Conservation (phyloP, 2,888 invertebrate genomes). For the Drosophila paramelanica region DNA sequence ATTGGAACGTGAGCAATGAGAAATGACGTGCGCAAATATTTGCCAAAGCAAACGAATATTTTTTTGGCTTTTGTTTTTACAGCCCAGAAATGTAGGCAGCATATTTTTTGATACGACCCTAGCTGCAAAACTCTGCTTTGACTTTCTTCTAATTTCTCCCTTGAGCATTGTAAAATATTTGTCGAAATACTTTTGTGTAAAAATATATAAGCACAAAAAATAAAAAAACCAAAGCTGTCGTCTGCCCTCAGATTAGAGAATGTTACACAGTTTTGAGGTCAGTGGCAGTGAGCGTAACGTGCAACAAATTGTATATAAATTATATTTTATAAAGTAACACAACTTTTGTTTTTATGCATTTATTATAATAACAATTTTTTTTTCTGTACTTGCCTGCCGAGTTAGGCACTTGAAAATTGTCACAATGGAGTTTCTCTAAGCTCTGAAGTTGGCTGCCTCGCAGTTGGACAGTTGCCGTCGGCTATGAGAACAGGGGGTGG, state of each 20-base stretch:
- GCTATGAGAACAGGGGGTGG: not conserved
- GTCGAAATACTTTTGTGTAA: slow-evolving; percentile 6
- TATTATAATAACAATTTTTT: not conserved
- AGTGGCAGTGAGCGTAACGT: slow-evolving; percentile 10
- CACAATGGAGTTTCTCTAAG: slow-evolving; percentile 40
- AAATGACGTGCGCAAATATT: slow-evolving; percentile 74
- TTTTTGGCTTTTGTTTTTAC: slow-evolving; percentile 4
- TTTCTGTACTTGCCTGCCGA: slow-evolving; percentile 4
- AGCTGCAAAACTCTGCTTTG: slow-evolving; percentile 6
- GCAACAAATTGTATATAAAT: slow-evolving; percentile 50
- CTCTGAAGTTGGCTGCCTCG: slow-evolving; percentile 13
- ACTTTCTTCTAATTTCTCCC: slow-evolving; percentile 11
- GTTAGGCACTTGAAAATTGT: slow-evolving; percentile 34
- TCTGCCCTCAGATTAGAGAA: slow-evolving; percentile 26
- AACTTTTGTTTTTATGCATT: slow-evolving; percentile 30
- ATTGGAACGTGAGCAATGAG: slow-evolving; percentile 45
- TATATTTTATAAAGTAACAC: slow-evolving; percentile 43
- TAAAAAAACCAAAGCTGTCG: not conserved
- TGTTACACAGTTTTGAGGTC: slow-evolving; percentile 28
- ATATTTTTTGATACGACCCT: slow-evolving; percentile 30
- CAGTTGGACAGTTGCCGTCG: slow-evolving; percentile 3
- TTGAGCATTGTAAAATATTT: slow-evolving; percentile 13
- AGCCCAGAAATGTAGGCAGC: slow-evolving; percentile 34
- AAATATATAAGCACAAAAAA: not conserved
- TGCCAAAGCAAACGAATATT: slow-evolving; percentile 44